phyloP scores from a whole-genome alignment of 2,113 vertebrate species.

The Carettochelys insculpta region DNA sequence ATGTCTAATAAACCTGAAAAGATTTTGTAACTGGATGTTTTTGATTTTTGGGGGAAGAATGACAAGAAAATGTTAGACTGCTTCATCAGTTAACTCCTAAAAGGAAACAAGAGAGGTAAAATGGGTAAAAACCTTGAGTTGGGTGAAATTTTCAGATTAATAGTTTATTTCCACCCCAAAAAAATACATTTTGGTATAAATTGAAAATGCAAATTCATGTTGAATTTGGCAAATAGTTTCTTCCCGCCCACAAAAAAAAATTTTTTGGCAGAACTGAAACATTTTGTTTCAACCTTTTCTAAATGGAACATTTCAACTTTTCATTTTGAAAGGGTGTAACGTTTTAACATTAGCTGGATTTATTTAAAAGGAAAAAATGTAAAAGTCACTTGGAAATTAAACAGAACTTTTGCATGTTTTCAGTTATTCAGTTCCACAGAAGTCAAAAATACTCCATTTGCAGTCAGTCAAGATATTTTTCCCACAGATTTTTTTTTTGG shows the following conservation, averaged over 20 bases:
- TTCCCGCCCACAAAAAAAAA: background rate
- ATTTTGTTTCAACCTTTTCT: background rate
- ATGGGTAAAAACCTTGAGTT: background rate
- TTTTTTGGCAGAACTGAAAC: background rate
- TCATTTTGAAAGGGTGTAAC: background rate
- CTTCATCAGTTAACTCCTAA: background rate
- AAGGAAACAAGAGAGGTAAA: background rate
- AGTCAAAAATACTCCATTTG: no score
- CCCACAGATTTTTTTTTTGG: no score
- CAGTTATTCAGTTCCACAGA: no score
- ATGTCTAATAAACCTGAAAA: conserved; percentile 36
- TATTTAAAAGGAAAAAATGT: background rate
- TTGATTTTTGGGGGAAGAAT: conserved; percentile 21
- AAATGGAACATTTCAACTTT: background rate
- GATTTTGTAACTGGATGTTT: conserved; percentile 33
- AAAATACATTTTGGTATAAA: background rate
- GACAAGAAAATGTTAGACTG: background rate
- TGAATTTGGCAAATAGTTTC: background rate
- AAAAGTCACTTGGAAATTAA: no score
- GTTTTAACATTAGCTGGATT: background rate
- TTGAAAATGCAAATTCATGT: background rate
- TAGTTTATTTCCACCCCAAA: background rate
- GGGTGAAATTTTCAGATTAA: background rate
- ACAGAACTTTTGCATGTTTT: no score
- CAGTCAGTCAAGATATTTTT: no score